A percentile compares a stretch with the other conserved stretches of the same genome.
Evolutionary conservation across 2,797 vertebrate genomes (phyloP).

Genomic region (Scyliorhinus canicula): DNA sequence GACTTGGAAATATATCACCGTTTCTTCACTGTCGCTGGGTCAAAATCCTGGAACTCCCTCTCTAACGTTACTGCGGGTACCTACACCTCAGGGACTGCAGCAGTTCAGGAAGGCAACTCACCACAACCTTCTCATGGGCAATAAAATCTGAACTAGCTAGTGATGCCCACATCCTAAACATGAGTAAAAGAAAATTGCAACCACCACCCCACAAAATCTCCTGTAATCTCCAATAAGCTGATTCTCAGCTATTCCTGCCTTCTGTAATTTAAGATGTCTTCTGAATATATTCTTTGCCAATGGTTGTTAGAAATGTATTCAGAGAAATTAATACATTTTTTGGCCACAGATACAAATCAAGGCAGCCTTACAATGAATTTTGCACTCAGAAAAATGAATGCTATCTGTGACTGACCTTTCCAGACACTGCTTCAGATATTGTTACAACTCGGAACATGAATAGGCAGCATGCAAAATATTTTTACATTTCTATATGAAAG

Average conservation of each 20-base stretch:
- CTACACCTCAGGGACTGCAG: no score
- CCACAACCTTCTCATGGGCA: no score
- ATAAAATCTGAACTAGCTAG: no score
- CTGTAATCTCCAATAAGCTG: not conserved
- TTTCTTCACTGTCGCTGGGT: no score
- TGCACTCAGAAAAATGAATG: not conserved
- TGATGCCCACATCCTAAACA: no score
- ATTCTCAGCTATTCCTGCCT: not conserved
- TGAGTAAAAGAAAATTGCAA: no score
- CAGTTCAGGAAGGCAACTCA: no score
- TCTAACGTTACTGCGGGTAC: no score
- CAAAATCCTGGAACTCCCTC: no score
- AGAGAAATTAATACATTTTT: not conserved
- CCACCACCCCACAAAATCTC: not conserved
- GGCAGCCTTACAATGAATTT: not conserved
- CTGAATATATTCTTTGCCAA: not conserved
- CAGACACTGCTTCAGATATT: not conserved
- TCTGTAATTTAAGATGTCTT: not conserved
- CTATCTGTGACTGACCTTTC: not conserved
- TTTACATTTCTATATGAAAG: not conserved
- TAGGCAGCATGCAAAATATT: not conserved
- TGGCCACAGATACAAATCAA: not conserved
- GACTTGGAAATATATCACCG: no score
- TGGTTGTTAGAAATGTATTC: not conserved
- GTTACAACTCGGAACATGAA: not conserved